Percentiles rank a stretch among this genome's conserved stretches.
phyloP scores from a whole-genome alignment of 1,140 invertebrate species.

The Apis mellifera region DNA sequence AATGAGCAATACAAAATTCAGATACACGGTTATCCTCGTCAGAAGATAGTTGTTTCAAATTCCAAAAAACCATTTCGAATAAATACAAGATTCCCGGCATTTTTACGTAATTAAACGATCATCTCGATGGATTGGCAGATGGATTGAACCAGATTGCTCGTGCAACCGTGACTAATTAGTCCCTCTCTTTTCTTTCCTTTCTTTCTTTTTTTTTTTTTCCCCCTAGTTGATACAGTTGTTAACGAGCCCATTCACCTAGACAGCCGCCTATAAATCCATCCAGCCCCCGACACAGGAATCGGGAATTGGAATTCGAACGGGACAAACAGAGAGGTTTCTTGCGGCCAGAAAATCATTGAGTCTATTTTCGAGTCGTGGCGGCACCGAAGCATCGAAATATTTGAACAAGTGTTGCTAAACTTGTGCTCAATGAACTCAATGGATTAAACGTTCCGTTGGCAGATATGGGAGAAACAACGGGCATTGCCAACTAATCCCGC shows the following conservation, averaged over 20 bases:
- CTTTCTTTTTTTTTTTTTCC: neutral
- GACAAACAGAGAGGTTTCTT: neutral
- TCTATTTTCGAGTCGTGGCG: slow-evolving; percentile 24
- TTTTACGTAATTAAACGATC: neutral
- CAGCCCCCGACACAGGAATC: neutral
- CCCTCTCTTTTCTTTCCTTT: neutral
- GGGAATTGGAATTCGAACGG: slow-evolving; percentile 8
- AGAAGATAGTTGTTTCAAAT: too few relatives aligned
- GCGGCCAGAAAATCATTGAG: slow-evolving; percentile 22
- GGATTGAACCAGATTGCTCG: neutral
- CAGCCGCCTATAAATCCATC: slow-evolving; percentile 2
- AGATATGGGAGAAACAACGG: slow-evolving; percentile 5
- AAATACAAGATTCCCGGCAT: neutral
- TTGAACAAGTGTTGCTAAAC: slow-evolving; percentile 33
- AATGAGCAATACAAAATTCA: neutral
- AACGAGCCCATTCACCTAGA: slow-evolving; percentile 22
- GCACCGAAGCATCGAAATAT: slow-evolving; percentile 24
- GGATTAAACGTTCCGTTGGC: slow-evolving; percentile 32
- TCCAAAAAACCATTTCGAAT: neutral
- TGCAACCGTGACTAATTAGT: neutral
- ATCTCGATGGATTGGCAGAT: too few relatives aligned
- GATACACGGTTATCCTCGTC: neutral
- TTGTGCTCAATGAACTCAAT: slow-evolving; percentile 52
- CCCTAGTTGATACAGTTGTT: neutral
- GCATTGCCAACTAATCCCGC: slow-evolving; percentile 33